phyloP scores from a whole-genome alignment of 1,140 invertebrate species.

The Zaprionus camerounensis region DNA sequence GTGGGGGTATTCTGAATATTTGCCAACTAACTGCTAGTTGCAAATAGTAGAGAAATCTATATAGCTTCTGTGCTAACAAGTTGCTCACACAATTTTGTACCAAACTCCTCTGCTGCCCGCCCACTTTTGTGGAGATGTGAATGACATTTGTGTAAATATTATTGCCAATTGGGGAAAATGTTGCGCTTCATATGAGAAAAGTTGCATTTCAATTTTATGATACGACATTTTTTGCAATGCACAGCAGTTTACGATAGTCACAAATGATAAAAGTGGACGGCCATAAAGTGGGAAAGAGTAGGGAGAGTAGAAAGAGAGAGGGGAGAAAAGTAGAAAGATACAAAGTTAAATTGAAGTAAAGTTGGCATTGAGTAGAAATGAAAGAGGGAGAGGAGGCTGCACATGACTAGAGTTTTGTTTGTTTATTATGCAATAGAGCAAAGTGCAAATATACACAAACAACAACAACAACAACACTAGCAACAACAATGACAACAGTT shows the following conservation, averaged over 20 bases:
- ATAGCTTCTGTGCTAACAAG: slow-evolving; percentile 27
- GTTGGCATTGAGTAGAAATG: neutral
- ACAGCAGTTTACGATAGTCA: slow-evolving; percentile 15
- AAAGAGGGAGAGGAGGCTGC: neutral
- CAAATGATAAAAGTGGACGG: slow-evolving; percentile 1
- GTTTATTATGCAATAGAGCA: slow-evolving; percentile 46
- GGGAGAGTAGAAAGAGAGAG: neutral
- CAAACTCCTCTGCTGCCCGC: neutral
- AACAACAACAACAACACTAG: slow-evolving; percentile 29
- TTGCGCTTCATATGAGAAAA: slow-evolving; percentile 34
- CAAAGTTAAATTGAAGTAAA: slow-evolving; percentile 41
- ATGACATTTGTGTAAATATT: slow-evolving; percentile 50
- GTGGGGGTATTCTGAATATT: slow-evolving; percentile 30
- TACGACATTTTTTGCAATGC: slow-evolving; percentile 11
- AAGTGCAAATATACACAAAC: slow-evolving; percentile 28
- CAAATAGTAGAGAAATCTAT: slow-evolving; percentile 24
- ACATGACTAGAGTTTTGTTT: slow-evolving; percentile 31
- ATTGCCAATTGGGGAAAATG: slow-evolving; percentile 38
- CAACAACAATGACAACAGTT: slow-evolving; percentile 12
- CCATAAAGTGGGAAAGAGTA: too few relatives aligned
- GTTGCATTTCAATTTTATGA: slow-evolving; percentile 36
- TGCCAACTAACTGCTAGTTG: slow-evolving; percentile 30
- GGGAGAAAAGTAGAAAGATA: neutral
- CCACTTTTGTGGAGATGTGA: slow-evolving; percentile 26
- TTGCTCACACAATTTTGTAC: slow-evolving; percentile 19